phyloP scores from a whole-genome alignment of 1,140 invertebrate species.

The Philaenus spumarius region DNA sequence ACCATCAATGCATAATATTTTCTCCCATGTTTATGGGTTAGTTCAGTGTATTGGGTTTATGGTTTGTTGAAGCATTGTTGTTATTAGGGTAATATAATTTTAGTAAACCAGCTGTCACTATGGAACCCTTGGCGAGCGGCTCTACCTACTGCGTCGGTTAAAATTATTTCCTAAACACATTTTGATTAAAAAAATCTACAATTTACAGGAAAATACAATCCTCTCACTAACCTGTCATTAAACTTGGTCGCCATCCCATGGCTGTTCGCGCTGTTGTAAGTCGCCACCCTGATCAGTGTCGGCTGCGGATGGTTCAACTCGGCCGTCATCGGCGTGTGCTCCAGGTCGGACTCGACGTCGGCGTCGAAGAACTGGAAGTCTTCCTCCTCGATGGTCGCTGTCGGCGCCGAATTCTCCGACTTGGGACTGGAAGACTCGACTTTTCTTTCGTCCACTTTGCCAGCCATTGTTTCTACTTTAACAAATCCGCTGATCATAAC shows the following conservation, averaged over 20 bases:
- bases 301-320: background rate
- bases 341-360: background rate
- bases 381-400: constrained; percentile 20
- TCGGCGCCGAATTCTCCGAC: constrained; percentile 9
- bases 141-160: too few species aligned
- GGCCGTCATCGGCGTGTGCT: background rate
- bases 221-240: constrained; percentile 7
- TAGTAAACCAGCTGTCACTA: too few species aligned
- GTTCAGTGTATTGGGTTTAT: too few species aligned
- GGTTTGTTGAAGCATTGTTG: too few species aligned
- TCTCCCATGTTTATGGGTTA: too few species aligned
- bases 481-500: background rate
- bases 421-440: background rate
- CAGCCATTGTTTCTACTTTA: background rate
- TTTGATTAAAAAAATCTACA: too few species aligned
- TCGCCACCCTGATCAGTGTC: constrained; percentile 8
- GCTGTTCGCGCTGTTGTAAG: constrained; percentile 8
- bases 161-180: too few species aligned
- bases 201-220: too few species aligned
- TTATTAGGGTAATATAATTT: too few species aligned
- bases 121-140: too few species aligned
- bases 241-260: background rate
- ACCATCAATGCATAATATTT: too few species aligned
- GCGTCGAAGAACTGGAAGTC: constrained; percentile 20
- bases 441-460: too few species aligned